phyloP scores from a whole-genome alignment of 1,140 invertebrate species.

The Conus ventricosus region DNA sequence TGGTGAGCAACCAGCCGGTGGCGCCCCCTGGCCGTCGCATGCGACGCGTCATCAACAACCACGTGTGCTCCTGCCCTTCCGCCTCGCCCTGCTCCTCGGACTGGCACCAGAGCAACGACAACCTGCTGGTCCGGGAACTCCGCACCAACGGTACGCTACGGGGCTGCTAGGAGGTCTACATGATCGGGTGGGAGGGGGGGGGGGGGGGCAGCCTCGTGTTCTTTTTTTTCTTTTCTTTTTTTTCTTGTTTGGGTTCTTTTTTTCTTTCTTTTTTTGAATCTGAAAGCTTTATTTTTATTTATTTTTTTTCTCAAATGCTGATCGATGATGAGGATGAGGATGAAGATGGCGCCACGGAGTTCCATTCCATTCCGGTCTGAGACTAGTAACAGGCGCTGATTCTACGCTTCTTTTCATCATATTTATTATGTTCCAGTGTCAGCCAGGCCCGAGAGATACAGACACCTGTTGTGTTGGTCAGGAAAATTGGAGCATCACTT shows the following conservation, averaged over 20 bases:
- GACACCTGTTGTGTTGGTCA: too few relatives aligned
- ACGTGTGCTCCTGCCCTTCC: neutral
- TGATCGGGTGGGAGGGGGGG: too few relatives aligned
- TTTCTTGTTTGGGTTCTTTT: neutral
- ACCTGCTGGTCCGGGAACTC: neutral
- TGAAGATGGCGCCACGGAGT: too few relatives aligned
- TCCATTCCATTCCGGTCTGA: too few relatives aligned
- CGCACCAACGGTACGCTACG: neutral
- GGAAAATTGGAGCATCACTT: too few relatives aligned
- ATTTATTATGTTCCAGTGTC: too few relatives aligned
- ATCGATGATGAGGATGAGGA: too few relatives aligned
- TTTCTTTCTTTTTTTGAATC: neutral
- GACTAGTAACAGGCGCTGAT: too few relatives aligned
- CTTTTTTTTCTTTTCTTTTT: neutral
- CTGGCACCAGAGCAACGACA: neutral
- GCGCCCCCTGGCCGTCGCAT: neutral
- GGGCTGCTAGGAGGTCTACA: neutral
- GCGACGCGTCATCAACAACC: neutral
- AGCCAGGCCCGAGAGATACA: too few relatives aligned
- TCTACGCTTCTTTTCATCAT: too few relatives aligned
- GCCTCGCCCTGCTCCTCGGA: neutral
- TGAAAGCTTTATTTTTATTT: too few relatives aligned
- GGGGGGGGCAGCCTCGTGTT: neutral
- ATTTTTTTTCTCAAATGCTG: too few relatives aligned
- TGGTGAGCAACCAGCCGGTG: neutral